These are phyloP conservation scores for Heliconius cydno DNA, from an alignment of 2,888 invertebrate species.

Conservation along the genomic window DNA sequence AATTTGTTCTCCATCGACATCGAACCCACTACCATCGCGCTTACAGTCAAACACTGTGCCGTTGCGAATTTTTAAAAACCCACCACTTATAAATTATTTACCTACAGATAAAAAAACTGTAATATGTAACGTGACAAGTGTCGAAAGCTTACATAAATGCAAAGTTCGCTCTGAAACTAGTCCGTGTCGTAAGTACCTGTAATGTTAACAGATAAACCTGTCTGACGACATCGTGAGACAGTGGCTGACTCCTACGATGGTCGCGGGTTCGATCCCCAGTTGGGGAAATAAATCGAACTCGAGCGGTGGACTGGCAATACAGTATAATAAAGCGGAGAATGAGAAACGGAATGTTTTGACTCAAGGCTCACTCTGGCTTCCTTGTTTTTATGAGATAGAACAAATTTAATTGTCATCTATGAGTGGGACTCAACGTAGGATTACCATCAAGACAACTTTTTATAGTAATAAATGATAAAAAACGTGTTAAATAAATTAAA, in stretches of 20 bases:
- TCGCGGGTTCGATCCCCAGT: neutral
- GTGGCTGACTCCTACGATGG: too few relatives aligned
- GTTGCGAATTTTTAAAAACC: neutral
- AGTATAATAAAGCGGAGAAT: too few relatives aligned
- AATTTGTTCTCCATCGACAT: neutral
- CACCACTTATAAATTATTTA: neutral
- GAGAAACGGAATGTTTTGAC: too few relatives aligned
- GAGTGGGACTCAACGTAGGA: neutral
- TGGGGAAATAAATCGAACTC: too few relatives aligned
- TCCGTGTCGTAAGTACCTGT: slow-evolving; percentile 21
- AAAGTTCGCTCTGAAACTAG: slow-evolving; percentile 20
- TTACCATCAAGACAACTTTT: neutral
- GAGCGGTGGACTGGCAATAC: too few relatives aligned
- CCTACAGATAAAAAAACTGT: neutral
- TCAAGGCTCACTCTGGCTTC: too few relatives aligned
- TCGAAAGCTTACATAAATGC: slow-evolving; percentile 17
- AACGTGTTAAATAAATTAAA: neutral
- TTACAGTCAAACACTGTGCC: neutral
- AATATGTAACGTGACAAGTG: slow-evolving; percentile 19
- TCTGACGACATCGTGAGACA: neutral
- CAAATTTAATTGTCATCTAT: neutral
- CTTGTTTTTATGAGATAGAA: too few relatives aligned
- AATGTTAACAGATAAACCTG: neutral
- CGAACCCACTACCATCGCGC: neutral
- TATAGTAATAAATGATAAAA: neutral